Percentiles rank a stretch among this genome's conserved stretches.
Evolutionary conservation across 2,888 invertebrate genomes (phyloP).

Genomic region (Synergus laeviventris): DNA sequence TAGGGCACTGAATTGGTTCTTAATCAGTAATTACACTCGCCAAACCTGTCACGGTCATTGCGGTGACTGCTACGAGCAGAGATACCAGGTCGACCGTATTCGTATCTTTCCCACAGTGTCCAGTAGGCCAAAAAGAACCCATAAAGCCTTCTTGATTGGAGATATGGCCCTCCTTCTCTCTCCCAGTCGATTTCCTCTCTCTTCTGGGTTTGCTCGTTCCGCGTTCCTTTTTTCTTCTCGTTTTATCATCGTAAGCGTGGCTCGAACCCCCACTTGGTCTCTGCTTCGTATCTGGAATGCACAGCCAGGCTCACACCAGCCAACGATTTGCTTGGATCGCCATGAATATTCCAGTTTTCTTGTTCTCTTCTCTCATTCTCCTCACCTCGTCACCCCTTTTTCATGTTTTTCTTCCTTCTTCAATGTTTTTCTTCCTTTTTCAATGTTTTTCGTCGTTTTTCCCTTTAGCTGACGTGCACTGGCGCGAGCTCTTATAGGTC

Average conservation of each 20-base stretch:
- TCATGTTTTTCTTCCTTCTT: conserved; percentile 3
- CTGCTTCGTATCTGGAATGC: conserved; percentile 60
- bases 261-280: conserved; percentile 51
- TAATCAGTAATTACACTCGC: conserved; percentile 54
- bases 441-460: conserved; percentile 26
- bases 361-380: conserved; percentile 25
- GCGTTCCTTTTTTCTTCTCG: conserved; percentile 40
- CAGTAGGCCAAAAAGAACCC: conserved; percentile 65
- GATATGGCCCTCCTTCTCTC: conserved; percentile 42
- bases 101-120: conserved; percentile 71
- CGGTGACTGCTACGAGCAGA: conserved; percentile 41
- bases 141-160: conserved; percentile 48
- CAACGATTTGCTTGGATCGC: conserved; percentile 50
- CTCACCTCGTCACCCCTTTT: conserved; percentile 45
- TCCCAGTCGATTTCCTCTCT: conserved; percentile 45
- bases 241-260: conserved; percentile 60
- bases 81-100: conserved; percentile 50
- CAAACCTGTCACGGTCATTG: conserved; percentile 45
- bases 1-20: conserved; percentile 47
- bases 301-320: conserved; percentile 50
- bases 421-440: conserved; percentile 8
- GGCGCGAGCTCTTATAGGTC: neutral
- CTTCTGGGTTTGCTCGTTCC: conserved; percentile 24
- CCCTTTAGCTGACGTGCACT: neutral
- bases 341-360: conserved; percentile 53